Percentiles rank a stretch among this genome's conserved stretches.
Conservation (phyloP, 1,140 invertebrate genomes). For the Trichoplusia ni region DNA sequence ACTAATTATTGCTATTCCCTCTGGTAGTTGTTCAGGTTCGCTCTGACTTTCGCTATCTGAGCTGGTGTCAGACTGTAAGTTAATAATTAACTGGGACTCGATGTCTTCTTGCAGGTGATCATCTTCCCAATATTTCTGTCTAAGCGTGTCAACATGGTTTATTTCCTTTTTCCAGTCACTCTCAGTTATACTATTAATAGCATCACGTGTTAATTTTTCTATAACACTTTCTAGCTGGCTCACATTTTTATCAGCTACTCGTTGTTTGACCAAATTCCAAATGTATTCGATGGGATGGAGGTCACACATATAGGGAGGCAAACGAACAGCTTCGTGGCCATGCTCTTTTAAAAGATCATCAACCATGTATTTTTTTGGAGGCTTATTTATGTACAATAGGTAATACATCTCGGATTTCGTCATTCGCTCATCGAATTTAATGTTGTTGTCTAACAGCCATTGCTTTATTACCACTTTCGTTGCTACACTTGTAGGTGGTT, state of each 20-base stretch:
- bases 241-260: background rate
- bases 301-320: slow-evolving; percentile 38
- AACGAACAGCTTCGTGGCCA: slow-evolving; percentile 41
- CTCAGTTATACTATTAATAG: slow-evolving; percentile 35
- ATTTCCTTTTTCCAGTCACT: slow-evolving; percentile 43
- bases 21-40: background rate
- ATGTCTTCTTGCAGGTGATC: slow-evolving; percentile 20
- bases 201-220: slow-evolving; percentile 34
- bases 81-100: background rate
- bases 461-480: slow-evolving; percentile 10
- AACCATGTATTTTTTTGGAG: slow-evolving; percentile 35
- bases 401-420: slow-evolving; percentile 36
- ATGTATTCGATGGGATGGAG: slow-evolving; percentile 20
- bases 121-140: slow-evolving; percentile 26
- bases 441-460: slow-evolving; percentile 16
- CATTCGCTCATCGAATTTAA: slow-evolving; percentile 26
- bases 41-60: slow-evolving; percentile 3
- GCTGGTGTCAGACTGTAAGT: background rate
- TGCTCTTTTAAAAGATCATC: slow-evolving; percentile 35
- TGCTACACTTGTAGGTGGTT: slow-evolving; percentile 31
- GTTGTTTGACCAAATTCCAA: background rate
- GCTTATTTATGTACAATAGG: slow-evolving; percentile 31
- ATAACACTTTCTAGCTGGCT: slow-evolving; percentile 36
- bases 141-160: slow-evolving; percentile 24
- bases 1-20: slow-evolving; percentile 3